phyloP scores from a whole-genome alignment of 2,797 vertebrate species.

The Neosalanx taihuensis region DNA sequence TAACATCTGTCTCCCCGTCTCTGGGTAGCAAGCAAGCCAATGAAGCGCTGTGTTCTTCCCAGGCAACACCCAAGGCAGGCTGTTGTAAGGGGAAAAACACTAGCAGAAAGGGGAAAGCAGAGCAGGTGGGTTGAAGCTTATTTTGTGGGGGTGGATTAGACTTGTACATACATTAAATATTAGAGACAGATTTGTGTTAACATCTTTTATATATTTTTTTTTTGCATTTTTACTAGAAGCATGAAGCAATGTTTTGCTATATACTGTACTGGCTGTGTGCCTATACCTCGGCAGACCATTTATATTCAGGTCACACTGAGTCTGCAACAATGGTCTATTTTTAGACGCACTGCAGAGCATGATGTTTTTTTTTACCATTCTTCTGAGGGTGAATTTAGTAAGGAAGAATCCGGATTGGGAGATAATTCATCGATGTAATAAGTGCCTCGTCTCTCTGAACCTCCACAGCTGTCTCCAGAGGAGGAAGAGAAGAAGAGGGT shows the following conservation, averaged over 20 bases:
- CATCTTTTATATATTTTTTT: too few species aligned
- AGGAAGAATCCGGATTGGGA: conserved; percentile 47
- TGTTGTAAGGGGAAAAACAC: conserved; percentile 81
- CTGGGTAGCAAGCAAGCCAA: conserved; percentile 82
- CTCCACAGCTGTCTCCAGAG: conserved; percentile 85
- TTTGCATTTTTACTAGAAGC: conserved; percentile 41
- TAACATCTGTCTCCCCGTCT: conserved; percentile 85
- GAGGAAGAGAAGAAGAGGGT: conserved; percentile 93
- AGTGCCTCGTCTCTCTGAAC: conserved; percentile 47
- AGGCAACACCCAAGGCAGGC: conserved; percentile 73
- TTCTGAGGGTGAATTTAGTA: conserved; percentile 49
- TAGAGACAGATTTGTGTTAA: conserved; percentile 4
- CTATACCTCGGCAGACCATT: conserved; percentile 64
- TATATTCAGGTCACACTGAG: conserved; percentile 79
- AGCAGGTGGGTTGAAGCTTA: conserved; percentile 79
- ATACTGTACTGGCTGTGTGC: conserved; percentile 54
- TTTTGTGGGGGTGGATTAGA: conserved; percentile 18
- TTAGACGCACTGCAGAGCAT: conserved; percentile 77
- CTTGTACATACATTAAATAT: conserved; percentile 34
- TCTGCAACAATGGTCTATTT: conserved; percentile 83
- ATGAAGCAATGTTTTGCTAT: conserved; percentile 47
- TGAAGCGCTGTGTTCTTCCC: conserved; percentile 73
- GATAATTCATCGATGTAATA: conserved; percentile 54
- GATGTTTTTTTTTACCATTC: conserved; percentile 59
- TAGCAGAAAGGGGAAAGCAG: conserved; percentile 82